Evolutionary conservation across 2,797 vertebrate genomes (phyloP), one percentile per base, ranked within the genome.

Genomic region (Gymnothorax javanicus): DNA sequence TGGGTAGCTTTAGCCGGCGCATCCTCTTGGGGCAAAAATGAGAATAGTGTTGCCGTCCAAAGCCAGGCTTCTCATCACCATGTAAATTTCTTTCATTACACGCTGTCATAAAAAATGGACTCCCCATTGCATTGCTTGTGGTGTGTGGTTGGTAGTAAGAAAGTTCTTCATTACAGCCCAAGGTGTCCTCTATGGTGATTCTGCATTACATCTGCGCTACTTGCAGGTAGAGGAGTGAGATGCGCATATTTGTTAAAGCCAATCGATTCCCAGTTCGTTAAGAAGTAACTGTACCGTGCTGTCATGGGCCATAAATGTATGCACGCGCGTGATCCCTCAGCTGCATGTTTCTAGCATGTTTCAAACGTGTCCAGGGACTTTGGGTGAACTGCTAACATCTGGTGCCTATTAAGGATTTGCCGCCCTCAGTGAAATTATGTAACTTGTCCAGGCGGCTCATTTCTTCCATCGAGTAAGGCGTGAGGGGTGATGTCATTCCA

Each of bases 331-430:
- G 8, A 7, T 83, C 20, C 83, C 20, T 33, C 20, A 11, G 0
- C 59, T 12, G 20, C 43, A 15, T 56, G 54, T 85, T 56, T 67
- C 0, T 27, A 85, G 56, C 84, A 57, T n/a, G 23, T 85, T 85
- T 43, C 33, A 43, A 43, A 43, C 33, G 33, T 43, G 33, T 67
- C 54, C 84, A 71, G 64, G 27, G n/a, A n/a, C 84, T 60, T 33
- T 11, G 57, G 89, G 88, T 90, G 89, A 88, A 90, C 89, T 84
- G 83, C 87, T 86, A 93, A 93, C 92, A 94, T 94, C 93, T 93
- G 94, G 86, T 91, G 88, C 84, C 91, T 92, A 89, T 92, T 85
- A 89, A 83, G 86, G 82, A 85, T 91, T 88, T 84, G 91, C 88
- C 90, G 82, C 85, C 83, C 88, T 89, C 79, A 12, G 82, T 91